Evolutionary conservation across 2,113 vertebrate genomes (phyloP), one percentile per base, ranked within the genome.

Genomic region (Tachysurus vachellii): DNA sequence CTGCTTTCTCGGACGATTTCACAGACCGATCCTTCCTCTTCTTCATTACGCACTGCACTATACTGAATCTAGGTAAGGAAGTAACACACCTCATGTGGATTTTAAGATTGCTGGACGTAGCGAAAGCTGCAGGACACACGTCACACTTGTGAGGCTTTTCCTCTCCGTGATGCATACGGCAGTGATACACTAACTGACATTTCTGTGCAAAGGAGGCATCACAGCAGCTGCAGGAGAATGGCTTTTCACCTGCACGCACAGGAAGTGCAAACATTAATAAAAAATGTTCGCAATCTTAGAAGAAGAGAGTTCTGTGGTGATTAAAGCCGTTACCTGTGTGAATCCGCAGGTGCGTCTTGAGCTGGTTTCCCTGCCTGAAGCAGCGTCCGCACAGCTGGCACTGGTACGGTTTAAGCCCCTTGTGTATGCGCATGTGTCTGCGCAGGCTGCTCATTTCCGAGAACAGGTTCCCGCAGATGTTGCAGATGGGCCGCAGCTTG

Each of bases 351-450:
- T 99, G 98, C 0, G 98, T 99, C 92, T 99, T 99, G 92, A 99
- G 93, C 93, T 99, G 98, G 42, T 99, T 99, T 42, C 97, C 98
- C 88, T 99, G 98, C 7, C 98, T 96, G 95, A 99, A 99, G 0
- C 96, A 97, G 82, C 98, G 99, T 71, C 96, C 97, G 88, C 98
- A 99, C 62, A 99, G 96, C 93, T 97, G 97, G 92, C 98, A 99
- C 90, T 96, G 94, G 0, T 98, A 99, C 0, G 98, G 98, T 76
- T 99, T 99, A 88, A 99, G 96, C 1, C 98, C 98, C 87, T 97
- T 97, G 93, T 99, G 98, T 92, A 99, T 99, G 75, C 98, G 96
- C 97, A 98, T 97, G 92, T 99, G 98, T 4, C 98, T 94, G 3
- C 97, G 95, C 86, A 99, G 95, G 91, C 98, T 99, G 91, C 98